Evolutionary conservation across 2,888 invertebrate species (phyloP), one percentile per base, ranked within the genome.

Genomic region (Noctua fimbriata): DNA sequence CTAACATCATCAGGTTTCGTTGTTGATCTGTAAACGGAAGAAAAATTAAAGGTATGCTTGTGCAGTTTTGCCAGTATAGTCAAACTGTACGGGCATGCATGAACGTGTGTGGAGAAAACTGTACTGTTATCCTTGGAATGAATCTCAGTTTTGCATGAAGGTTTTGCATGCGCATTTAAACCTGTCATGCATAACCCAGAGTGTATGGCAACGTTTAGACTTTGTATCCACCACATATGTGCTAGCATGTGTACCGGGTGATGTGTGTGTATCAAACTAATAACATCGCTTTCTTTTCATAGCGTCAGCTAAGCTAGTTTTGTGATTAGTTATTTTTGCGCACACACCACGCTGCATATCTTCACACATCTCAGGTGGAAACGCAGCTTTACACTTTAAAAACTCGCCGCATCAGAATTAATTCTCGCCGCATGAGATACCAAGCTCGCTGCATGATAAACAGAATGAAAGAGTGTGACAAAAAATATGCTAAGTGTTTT

Each of bases 1-100:
- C 83, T 52, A 82, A 70, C 4, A 79, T 36, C 79, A 83, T 66
- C 79, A 82, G 1, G 16, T 83, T 69, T 65, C 69, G 49, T 60
- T 78, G 82, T 49, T 60, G 73, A 79, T 83, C 82, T 82, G 83
- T 28, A 82, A 82, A 82, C 72, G 44, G 71, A 82, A 83, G 47
- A 72, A 55, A 7, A 63, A 47, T 71, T 78, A 69, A 21, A 36
- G 36, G 36, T 36, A 36, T 36, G 36, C 2, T 36, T 36, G 36
- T 36, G 36, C 36, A 36, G 36, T 4, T 36, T 36, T 36, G 36
- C 5, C 36, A 5, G 36, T 4, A 36, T 36, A 36, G 36, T 36
- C 36, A 5, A 36, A 36, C 36, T 36, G 36, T 36, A 36, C 36
- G 36, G 36, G 36, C 36, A 36, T 36, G 36, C 36, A 36, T 36